Base-by-base conservation (phyloP, 2,113 vertebrate species). In the Sylvilagus bachmani region DNA sequence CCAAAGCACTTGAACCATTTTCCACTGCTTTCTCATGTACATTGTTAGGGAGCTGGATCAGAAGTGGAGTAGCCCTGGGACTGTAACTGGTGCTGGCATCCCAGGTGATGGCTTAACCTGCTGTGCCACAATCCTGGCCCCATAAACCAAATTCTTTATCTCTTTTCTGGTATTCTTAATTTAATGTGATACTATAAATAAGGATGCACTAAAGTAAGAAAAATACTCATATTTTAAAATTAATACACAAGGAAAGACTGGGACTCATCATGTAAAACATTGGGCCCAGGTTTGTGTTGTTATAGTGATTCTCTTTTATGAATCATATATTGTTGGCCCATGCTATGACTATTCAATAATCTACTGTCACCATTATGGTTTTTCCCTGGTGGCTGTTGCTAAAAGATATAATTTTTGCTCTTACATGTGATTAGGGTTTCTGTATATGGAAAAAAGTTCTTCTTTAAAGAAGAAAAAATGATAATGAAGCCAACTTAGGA, bases 201-300 rank as follows among this genome's bases (percentile, higher is more conserved):
- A 83, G 84, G 84, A 38, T n/a, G 0, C 44, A 84, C 80, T 87
- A 51, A 87, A 80, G 82, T 44, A 78, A 74, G 22, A 67, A 89
- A 96, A 86, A 69, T 71, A 78, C 5, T 77, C 29, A 44, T 33
- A 58, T 78, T 82, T 79, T 61, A 61, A 86, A 90, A 62, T 66
- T 88, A 49, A 82, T 55, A 25, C 16, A 88, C 8, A 81, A 3
- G 66, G 11, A 75, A 95, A 93, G 24, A 70, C 51, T 55, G 22
- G 3, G 88, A 92, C 84, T 62, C 13, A 70, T 92, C 71, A 66
- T 67, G 24, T 85, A 51, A 75, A 55, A 70, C 90, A 89, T 70
- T 10, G 66, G 71, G 7, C 55, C 22, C 6, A 67, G 24, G 9
- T 80, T 92, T 80, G 58, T 62, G 29, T 80, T 90, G 6, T 77